Evolutionary conservation across 2,888 invertebrate species (phyloP).

Genomic region (Pammene aurita): DNA sequence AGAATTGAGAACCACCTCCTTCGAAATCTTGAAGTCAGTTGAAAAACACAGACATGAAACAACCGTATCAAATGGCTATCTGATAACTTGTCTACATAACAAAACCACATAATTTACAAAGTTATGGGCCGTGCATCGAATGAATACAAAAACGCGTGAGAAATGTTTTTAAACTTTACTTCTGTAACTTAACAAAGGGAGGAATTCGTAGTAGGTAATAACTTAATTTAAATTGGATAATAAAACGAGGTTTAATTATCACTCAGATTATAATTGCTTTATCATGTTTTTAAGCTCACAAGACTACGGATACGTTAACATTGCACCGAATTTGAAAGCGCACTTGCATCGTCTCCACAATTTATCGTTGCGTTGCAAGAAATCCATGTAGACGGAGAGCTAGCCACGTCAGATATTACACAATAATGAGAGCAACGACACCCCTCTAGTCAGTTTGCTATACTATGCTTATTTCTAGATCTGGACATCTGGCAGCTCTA

Average conservation of each 20-base stretch:
- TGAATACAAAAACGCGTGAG: conserved; percentile 31
- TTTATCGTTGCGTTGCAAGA: too few species aligned
- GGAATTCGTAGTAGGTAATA: conserved; percentile 23
- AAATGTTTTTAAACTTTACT: conserved; percentile 23
- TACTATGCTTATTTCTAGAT: too few species aligned
- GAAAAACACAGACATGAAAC: conserved; percentile 13
- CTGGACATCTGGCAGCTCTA: too few species aligned
- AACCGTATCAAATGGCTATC: conserved; percentile 5
- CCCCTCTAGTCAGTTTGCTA: too few species aligned
- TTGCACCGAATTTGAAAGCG: too few species aligned
- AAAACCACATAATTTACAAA: conserved; percentile 30
- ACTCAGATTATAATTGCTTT: conserved; percentile 8
- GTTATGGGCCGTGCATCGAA: conserved; percentile 20
- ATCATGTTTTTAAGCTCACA: not conserved
- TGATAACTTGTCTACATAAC: conserved; percentile 10
- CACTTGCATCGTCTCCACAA: too few species aligned
- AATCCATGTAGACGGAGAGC: too few species aligned
- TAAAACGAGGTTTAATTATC: conserved; percentile 16
- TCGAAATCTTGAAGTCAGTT: too few species aligned
- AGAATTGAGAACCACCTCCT: too few species aligned
- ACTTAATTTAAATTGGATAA: conserved; percentile 30
- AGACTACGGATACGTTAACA: not conserved
- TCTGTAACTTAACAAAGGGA: conserved; percentile 23
- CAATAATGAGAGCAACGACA: too few species aligned
- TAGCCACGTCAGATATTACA: too few species aligned